Conservation (phyloP, 1,140 invertebrate genomes). For the Drosophila hydei region DNA sequence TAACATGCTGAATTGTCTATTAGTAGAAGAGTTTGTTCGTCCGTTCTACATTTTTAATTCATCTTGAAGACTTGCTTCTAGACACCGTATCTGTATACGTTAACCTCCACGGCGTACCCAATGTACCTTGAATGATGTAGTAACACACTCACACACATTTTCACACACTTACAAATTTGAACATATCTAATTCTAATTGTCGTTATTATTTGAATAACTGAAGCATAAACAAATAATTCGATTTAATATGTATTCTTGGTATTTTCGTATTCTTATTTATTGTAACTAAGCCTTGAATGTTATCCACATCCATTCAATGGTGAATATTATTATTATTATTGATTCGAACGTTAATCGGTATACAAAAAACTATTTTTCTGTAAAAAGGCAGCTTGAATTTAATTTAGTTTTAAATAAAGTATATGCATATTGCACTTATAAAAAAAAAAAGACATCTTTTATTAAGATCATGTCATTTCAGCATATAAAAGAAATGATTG, state of each 20-base stretch:
- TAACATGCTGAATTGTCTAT: slow-evolving; percentile 37
- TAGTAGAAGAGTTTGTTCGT: slow-evolving; percentile 16
- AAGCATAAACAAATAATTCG: slow-evolving; percentile 27
- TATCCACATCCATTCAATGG: slow-evolving; percentile 8
- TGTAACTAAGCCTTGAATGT: slow-evolving; percentile 67
- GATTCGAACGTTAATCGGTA: slow-evolving; percentile 59
- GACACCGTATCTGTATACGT: slow-evolving; percentile 17
- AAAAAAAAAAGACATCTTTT: not conserved
- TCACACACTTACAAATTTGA: slow-evolving; percentile 33
- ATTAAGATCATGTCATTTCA: no score
- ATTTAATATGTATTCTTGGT: slow-evolving; percentile 36
- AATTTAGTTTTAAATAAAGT: slow-evolving; percentile 74
- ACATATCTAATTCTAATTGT: slow-evolving; percentile 68
- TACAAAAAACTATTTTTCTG: slow-evolving; percentile 64
- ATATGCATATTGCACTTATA: slow-evolving; percentile 45
- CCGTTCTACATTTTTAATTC: slow-evolving; percentile 23
- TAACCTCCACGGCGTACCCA: slow-evolving; percentile 71
- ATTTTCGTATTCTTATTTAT: slow-evolving; percentile 69
- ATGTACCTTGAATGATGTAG: slow-evolving; percentile 69
- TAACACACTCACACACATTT: slow-evolving; percentile 23
- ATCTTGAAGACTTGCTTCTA: slow-evolving; percentile 25
- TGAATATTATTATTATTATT: slow-evolving; percentile 19
- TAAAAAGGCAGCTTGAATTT: slow-evolving; percentile 72
- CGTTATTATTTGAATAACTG: slow-evolving; percentile 56
- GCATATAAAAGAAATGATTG: no score